Conservation (phyloP, 2,888 invertebrate species). For the Pammene fasciana region DNA sequence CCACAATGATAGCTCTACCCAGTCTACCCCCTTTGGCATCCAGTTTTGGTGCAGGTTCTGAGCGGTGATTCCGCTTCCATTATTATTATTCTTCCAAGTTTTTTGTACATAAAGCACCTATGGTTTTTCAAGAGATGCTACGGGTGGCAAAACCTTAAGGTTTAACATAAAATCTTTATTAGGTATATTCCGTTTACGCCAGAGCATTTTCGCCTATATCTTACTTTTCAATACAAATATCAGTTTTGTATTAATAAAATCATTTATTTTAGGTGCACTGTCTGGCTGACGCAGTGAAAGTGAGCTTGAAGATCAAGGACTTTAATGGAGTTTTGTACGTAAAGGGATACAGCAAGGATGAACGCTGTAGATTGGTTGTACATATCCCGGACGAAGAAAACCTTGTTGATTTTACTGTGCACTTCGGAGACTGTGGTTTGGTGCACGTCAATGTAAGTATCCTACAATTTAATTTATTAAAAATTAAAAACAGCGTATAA, state of each 20-base stretch:
- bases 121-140: too few species aligned
- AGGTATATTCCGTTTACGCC: background rate
- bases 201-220: too few species aligned
- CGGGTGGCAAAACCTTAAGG: too few species aligned
- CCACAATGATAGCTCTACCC: too few species aligned
- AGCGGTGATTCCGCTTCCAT: too few species aligned
- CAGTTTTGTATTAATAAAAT: background rate
- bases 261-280: conserved; percentile 86
- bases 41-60: too few species aligned
- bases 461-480: background rate
- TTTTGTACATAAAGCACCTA: too few species aligned
- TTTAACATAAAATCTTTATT: too few species aligned
- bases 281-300: conserved; percentile 95
- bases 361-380: conserved; percentile 92
- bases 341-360: conserved; percentile 97
- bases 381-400: conserved; percentile 87
- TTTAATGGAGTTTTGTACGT: conserved; percentile 96
- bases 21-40: too few species aligned
- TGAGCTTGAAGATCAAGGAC: conserved; percentile 90
- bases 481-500: background rate
- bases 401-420: conserved; percentile 92
- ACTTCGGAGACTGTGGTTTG: conserved; percentile 95
- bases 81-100: too few species aligned
- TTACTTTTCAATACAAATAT: background rate
- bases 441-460: conserved; percentile 93